Conservation (phyloP, 2,888 invertebrate species). For the Diabrotica balteata region DNA sequence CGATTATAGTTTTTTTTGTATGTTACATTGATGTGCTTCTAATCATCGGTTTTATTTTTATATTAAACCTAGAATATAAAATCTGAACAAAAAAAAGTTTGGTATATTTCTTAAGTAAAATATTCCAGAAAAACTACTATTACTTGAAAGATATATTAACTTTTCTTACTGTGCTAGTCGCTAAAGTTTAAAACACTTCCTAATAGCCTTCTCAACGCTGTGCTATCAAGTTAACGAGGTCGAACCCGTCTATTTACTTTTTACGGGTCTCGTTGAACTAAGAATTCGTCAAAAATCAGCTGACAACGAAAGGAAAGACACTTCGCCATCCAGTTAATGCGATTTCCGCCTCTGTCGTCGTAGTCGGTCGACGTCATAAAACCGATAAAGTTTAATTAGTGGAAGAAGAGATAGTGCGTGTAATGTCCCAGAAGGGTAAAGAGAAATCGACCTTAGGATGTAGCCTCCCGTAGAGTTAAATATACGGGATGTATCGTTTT, state of each 20-base stretch:
- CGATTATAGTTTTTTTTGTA: too few relatives aligned
- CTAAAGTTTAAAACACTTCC: too few relatives aligned
- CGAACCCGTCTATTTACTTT: not conserved
- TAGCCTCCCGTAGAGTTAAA: not conserved
- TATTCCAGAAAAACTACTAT: too few relatives aligned
- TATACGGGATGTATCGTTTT: constrained; percentile 1
- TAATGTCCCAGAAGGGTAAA: constrained; percentile 35
- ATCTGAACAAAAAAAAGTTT: too few relatives aligned
- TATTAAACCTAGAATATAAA: too few relatives aligned
- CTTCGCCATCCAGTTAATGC: constrained; percentile 6
- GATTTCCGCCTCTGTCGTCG: constrained; percentile 8
- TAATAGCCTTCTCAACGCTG: too few relatives aligned
- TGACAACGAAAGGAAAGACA: constrained; percentile 10
- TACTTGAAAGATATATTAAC: too few relatives aligned
- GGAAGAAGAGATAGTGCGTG: constrained; percentile 46
- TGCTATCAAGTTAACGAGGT: too few relatives aligned
- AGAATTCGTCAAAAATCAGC: constrained; percentile 12
- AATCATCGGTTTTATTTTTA: too few relatives aligned
- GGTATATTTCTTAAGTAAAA: too few relatives aligned
- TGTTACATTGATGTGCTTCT: too few relatives aligned
- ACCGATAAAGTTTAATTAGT: constrained; percentile 45
- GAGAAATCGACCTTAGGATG: constrained; percentile 14
- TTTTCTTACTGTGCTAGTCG: too few relatives aligned
- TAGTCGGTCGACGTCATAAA: constrained; percentile 28
- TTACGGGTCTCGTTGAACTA: not conserved